Evolutionary conservation across 2,797 vertebrate genomes (phyloP).

Genomic region (Squalus acanthias): DNA sequence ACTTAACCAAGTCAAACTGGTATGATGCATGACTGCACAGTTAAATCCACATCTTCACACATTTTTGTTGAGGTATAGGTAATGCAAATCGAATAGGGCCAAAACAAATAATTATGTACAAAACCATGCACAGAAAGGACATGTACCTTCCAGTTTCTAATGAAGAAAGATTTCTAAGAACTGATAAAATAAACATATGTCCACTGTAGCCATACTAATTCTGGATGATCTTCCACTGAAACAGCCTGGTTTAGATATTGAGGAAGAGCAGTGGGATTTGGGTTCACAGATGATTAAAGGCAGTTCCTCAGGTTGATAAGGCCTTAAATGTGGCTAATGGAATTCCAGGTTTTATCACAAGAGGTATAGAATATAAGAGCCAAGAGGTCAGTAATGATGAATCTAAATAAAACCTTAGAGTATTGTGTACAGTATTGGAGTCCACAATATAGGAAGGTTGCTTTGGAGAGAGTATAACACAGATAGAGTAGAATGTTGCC

Average conservation of each 20-base stretch:
- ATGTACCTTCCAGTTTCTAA: neutral
- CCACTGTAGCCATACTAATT: neutral
- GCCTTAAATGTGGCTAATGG: neutral
- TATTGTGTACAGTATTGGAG: neutral
- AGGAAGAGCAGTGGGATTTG: neutral
- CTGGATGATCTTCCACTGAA: neutral
- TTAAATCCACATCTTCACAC: neutral
- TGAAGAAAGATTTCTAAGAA: neutral
- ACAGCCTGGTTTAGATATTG: neutral
- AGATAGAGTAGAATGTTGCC: neutral
- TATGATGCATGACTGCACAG: too few relatives aligned
- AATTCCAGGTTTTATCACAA: neutral
- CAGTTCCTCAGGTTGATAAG: neutral
- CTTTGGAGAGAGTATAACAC: neutral
- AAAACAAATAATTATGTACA: neutral
- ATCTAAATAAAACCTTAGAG: neutral
- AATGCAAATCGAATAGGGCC: too few relatives aligned
- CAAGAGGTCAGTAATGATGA: too few relatives aligned
- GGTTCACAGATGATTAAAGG: slow-evolving; percentile 37
- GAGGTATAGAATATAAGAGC: neutral
- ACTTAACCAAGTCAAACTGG: neutral
- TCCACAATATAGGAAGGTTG: neutral
- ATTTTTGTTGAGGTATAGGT: neutral
- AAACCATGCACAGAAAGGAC: neutral
- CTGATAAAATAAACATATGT: neutral